Base-by-base conservation (phyloP, 1,140 invertebrate species). In the Calliphora vicina region DNA sequence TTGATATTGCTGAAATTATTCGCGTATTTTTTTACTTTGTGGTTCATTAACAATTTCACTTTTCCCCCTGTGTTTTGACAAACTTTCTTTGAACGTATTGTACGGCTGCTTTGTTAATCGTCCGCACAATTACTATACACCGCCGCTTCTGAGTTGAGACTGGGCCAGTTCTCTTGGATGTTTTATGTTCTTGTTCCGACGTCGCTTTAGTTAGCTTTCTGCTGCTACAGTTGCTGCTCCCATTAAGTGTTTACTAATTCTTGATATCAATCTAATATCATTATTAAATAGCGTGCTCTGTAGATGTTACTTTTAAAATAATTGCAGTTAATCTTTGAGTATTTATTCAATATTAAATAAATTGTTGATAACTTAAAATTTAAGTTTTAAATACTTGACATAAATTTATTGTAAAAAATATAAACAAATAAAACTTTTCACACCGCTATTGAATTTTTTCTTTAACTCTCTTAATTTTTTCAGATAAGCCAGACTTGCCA, bases 31-130 rank as follows among this genome's bases (percentile, higher is more conserved):
- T 50, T 50, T 6, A 17, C 17, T 50, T 50, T 23, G 61, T 42
- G 23, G 35, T 45, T 78, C 74, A 43, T 78, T 78, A 78, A 78
- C 35, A 78, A 78, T 78, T 78, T 78, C 74, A 78, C 74, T 78
- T 78, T 78, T 78, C 35, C 74, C 29, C 74, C 74, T 43, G 42
- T 25, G 10, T 43, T 67, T 67, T 25, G n/a, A 8, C 61, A 67
- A 67, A 67, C 61, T 67, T 67, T 67, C 61, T 23, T 67, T 67
- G 20, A 23, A 25, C 61, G 50, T 57, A n/a, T 57, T 15, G 8
- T 57, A 57, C n/a, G 50, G n/a, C 0, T 57, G 15, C 1, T 57
- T 17, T 67, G 23, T 23, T 67, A 20, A 25, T 2, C 17, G 23
- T 67, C 61, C 61, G 61, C n/a, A 20, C 12, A 5, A 8, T 67